A percentile compares a stretch with the other conserved stretches of the same genome.
Evolutionary conservation across 2,113 vertebrate species (phyloP).

Genomic region (Gallinago paraguaiae): DNA sequence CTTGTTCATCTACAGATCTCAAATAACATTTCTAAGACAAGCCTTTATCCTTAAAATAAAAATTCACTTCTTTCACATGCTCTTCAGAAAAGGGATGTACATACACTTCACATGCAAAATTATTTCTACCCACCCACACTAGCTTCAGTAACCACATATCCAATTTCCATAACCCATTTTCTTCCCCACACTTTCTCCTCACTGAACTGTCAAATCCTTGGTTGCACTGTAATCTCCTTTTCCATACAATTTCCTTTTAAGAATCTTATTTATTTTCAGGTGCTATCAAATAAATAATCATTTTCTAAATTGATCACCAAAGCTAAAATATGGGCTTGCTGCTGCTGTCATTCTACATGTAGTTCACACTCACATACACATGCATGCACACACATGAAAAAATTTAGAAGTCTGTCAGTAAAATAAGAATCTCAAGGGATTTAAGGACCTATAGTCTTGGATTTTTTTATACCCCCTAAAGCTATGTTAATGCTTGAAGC

Average conservation of each 20-base stretch:
- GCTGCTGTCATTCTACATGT: background rate
- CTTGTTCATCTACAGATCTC: background rate
- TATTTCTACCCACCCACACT: slow-evolving; percentile 62
- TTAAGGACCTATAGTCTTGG: background rate
- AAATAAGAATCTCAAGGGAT: background rate
- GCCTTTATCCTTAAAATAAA: slow-evolving; percentile 30
- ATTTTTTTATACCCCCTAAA: background rate
- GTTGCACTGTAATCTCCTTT: background rate
- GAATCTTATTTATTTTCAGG: background rate
- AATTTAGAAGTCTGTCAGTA: background rate
- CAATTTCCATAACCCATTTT: slow-evolving; percentile 65
- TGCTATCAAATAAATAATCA: background rate
- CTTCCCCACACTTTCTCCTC: slow-evolving; percentile 35
- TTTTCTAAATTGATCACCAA: background rate
- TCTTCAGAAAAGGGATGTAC: slow-evolving; percentile 35
- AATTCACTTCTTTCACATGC: slow-evolving; percentile 11
- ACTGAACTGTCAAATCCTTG: slow-evolving; percentile 29
- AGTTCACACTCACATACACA: background rate
- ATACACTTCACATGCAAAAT: slow-evolving; percentile 62
- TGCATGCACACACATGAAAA: background rate
- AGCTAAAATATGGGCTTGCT: background rate
- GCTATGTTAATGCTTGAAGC: background rate
- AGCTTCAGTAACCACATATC: slow-evolving; percentile 56
- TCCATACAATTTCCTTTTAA: slow-evolving; percentile 20
- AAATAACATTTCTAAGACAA: slow-evolving; percentile 1